A percentile compares a stretch with the other conserved stretches of the same genome.
These are phyloP conservation scores for Apus apus DNA, from an alignment of 2,113 vertebrate species.

Conservation along the genomic window DNA sequence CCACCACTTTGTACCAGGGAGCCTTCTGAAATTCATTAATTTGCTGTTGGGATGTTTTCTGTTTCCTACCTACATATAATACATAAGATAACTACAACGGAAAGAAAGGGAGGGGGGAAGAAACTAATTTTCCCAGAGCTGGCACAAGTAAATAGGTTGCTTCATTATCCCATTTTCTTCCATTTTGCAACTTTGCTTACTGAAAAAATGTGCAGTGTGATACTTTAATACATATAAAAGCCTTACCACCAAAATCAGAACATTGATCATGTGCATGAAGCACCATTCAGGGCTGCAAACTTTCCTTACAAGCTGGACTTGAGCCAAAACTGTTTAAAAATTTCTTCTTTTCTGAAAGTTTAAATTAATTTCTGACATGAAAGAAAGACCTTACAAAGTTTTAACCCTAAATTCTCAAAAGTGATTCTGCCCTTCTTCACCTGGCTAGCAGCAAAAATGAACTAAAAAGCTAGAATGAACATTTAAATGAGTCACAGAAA, in stretches of 20 bases:
- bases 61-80: not conserved
- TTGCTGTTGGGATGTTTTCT: slow-evolving; percentile 2
- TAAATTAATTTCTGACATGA: not conserved
- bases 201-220: not conserved
- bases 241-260: not conserved
- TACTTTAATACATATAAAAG: not conserved
- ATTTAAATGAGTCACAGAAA: not conserved
- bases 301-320: not conserved
- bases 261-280: fast-evolving
- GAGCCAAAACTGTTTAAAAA: not conserved
- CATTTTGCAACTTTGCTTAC: not conserved
- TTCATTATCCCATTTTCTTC: not conserved
- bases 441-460: not conserved
- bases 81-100: not conserved
- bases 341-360: not conserved
- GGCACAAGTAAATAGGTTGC: not conserved
- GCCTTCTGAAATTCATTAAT: not conserved
- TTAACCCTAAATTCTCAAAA: not conserved
- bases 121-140: not conserved
- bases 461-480: not conserved
- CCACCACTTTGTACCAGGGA: not conserved
- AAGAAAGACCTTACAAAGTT: not conserved
- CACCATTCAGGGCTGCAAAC: not conserved
- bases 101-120: not conserved
- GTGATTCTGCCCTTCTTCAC: not conserved